Evolutionary conservation across 2,113 vertebrate genomes (phyloP).

Genomic region (Rhea pennata): DNA sequence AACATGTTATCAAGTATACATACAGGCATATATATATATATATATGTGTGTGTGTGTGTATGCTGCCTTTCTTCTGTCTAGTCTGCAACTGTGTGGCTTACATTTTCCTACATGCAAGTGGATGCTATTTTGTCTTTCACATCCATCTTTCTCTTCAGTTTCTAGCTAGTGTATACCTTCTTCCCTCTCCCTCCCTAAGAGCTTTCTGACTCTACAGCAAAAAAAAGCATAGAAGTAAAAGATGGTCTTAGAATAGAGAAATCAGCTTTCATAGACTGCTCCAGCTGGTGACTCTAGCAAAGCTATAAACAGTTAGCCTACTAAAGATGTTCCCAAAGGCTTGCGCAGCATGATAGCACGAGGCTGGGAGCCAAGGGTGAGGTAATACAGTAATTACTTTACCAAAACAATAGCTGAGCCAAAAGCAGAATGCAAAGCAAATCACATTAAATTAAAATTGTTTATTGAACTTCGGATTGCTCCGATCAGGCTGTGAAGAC

Average conservation of each 20-base stretch:
- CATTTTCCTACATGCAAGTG: neutral
- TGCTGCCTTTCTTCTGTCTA: neutral
- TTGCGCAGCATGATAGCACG: slow-evolving; percentile 58
- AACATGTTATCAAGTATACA: neutral
- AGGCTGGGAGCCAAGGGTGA: slow-evolving; percentile 72
- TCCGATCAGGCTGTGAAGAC: neutral
- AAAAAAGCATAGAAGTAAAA: neutral
- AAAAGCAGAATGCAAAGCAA: slow-evolving; percentile 21
- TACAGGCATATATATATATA: neutral
- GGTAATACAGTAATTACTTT: slow-evolving; percentile 70
- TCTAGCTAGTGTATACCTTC: neutral
- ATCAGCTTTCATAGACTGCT: neutral
- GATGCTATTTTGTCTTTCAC: neutral
- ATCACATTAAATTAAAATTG: slow-evolving; percentile 6
- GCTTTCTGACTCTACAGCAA: neutral
- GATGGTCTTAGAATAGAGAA: slow-evolving; percentile 6
- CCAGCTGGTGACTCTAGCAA: neutral
- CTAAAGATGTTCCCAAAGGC: slow-evolving; percentile 59
- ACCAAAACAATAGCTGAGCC: slow-evolving; percentile 50
- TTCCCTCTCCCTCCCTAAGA: neutral
- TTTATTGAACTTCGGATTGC: neutral
- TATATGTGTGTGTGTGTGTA: too few relatives aligned
- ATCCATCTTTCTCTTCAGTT: neutral
- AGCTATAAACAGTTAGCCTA: slow-evolving; percentile 38
- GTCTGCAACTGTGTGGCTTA: neutral